phyloP scores from a whole-genome alignment of 2,888 invertebrate species.

The Limenitis camilla region DNA sequence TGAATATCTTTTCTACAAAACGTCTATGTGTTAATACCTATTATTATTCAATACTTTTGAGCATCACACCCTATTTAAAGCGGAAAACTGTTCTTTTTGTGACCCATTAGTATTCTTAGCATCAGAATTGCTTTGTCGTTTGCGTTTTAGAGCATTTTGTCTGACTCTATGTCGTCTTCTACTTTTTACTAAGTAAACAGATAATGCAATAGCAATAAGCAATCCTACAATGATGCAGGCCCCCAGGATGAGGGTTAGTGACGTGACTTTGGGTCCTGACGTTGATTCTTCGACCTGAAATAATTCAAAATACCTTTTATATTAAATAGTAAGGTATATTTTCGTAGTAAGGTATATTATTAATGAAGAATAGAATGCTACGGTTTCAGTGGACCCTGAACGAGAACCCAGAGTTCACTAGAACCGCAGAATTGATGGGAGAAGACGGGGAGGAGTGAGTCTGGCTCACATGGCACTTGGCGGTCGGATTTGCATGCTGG shows the following conservation, averaged over 20 bases:
- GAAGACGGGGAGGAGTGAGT: too few species aligned
- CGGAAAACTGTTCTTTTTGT: conserved; percentile 51
- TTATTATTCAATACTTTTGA: neutral
- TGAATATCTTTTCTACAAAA: neutral
- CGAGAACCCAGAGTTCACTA: too few species aligned
- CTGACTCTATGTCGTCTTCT: conserved; percentile 44
- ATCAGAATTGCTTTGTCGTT: conserved; percentile 52
- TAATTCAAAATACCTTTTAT: neutral
- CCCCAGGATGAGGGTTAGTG: conserved; percentile 48
- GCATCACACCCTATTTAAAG: conserved; percentile 48
- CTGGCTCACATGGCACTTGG: too few species aligned
- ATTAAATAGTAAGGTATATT: too few species aligned
- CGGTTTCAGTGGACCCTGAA: too few species aligned
- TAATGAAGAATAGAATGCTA: too few species aligned
- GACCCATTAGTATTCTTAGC: conserved; percentile 41
- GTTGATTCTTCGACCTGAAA: conserved; percentile 55
- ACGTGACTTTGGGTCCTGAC: conserved; percentile 32
- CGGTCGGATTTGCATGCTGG: too few species aligned
- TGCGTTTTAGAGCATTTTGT: conserved; percentile 49
- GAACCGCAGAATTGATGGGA: too few species aligned
- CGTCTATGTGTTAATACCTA: neutral
- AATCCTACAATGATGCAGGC: conserved; percentile 46
- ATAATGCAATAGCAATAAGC: conserved; percentile 47
- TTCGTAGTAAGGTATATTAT: too few species aligned
- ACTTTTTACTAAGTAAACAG: conserved; percentile 52